Evolutionary conservation across 1,140 invertebrate species (phyloP).

Genomic region (Pollicipes pollicipes): DNA sequence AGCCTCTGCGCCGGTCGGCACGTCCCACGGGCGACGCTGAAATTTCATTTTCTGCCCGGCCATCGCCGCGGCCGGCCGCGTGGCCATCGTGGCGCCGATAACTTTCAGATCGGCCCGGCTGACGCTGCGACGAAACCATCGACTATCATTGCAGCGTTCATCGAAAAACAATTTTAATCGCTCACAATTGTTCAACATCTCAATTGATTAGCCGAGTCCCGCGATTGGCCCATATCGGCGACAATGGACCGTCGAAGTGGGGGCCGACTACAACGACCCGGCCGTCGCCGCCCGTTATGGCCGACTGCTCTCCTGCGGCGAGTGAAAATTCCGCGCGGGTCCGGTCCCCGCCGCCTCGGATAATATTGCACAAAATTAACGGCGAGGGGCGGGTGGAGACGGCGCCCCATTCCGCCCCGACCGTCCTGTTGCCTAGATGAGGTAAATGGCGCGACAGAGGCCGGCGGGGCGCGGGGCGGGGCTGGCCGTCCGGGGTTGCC

Average conservation of each 20-base stretch:
- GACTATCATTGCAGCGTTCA: slow-evolving; percentile 18
- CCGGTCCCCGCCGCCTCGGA: neutral
- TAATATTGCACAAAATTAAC: neutral
- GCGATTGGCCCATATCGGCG: neutral
- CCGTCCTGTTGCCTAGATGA: neutral
- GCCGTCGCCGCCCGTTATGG: neutral
- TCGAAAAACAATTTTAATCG: slow-evolving; percentile 11
- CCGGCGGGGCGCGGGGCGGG: too few relatives aligned
- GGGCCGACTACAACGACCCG: too few relatives aligned
- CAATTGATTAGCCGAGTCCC: neutral
- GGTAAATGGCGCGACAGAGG: neutral
- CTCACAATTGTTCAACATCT: slow-evolving; percentile 7
- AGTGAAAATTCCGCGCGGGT: neutral
- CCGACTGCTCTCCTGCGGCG: neutral
- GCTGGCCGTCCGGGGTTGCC: too few relatives aligned
- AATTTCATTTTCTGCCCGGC: neutral
- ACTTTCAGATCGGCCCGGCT: neutral
- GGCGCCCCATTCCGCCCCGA: too few relatives aligned
- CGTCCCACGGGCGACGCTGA: too few relatives aligned
- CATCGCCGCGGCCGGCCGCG: neutral
- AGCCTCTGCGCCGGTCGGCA: too few relatives aligned
- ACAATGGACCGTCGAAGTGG: neutral
- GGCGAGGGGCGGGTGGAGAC: neutral
- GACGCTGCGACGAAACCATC: slow-evolving; percentile 11
- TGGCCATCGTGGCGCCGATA: neutral